phyloP scores from a whole-genome alignment of 2,888 invertebrate genomes.

The Epistrophe eligans region DNA sequence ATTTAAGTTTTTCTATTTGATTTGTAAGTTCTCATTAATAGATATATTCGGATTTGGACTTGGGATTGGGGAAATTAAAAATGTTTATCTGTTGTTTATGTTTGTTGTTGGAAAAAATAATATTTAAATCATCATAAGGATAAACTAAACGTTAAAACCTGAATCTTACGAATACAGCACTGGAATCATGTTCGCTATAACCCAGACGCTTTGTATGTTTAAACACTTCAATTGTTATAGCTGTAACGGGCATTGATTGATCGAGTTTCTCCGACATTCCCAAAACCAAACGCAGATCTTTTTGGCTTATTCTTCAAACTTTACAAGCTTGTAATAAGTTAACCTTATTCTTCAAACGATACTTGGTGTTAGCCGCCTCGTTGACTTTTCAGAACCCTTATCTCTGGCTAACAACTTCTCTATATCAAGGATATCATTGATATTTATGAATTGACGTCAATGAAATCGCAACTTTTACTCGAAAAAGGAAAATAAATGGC shows the following conservation, averaged over 20 bases:
- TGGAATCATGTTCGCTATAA: slow-evolving; percentile 96
- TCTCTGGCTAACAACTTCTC: too few relatives aligned
- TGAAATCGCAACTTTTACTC: too few relatives aligned
- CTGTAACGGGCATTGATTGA: slow-evolving; percentile 95
- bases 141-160: slow-evolving; percentile 89
- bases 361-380: too few relatives aligned
- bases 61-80: slow-evolving; percentile 13
- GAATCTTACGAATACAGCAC: slow-evolving; percentile 95
- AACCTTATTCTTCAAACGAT: too few relatives aligned
- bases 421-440: too few relatives aligned
- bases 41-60: slow-evolving; percentile 2
- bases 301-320: too few relatives aligned
- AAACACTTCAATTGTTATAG: slow-evolving; percentile 97
- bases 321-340: slow-evolving; percentile 90
- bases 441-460: too few relatives aligned
- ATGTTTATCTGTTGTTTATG: slow-evolving; percentile 8
- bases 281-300: slow-evolving; percentile 95
- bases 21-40: slow-evolving; percentile 15
- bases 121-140: slow-evolving; percentile 75
- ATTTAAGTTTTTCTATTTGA: slow-evolving; percentile 18
- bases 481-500: too few relatives aligned
- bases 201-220: slow-evolving; percentile 98
- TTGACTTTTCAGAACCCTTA: too few relatives aligned
- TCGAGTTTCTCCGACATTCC: slow-evolving; percentile 95
- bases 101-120: slow-evolving; percentile 34